Evolutionary conservation across 2,888 invertebrate genomes (phyloP).

Genomic region (Galerucella calmariensis): DNA sequence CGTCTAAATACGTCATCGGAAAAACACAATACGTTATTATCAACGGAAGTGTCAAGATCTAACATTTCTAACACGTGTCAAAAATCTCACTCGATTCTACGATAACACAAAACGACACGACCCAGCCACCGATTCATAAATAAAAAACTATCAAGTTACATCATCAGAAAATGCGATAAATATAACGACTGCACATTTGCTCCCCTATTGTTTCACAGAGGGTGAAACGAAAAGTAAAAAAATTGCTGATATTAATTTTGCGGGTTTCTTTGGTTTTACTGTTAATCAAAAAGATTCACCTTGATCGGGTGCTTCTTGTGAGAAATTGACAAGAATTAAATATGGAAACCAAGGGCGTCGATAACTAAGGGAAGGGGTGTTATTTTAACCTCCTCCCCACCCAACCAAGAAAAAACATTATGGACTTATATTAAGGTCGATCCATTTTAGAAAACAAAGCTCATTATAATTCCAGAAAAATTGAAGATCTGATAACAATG

Average conservation of each 20-base stretch:
- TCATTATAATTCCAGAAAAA: too few relatives aligned
- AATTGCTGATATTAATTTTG: not conserved
- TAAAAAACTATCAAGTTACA: constrained; percentile 52
- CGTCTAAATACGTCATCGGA: constrained; percentile 12
- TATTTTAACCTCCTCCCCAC: too few relatives aligned
- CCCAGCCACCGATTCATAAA: constrained; percentile 42
- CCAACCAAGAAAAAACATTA: too few relatives aligned
- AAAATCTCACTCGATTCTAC: constrained; percentile 51
- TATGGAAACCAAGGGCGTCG: too few relatives aligned
- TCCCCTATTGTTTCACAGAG: constrained; percentile 47
- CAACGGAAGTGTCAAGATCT: constrained; percentile 46
- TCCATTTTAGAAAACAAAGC: too few relatives aligned
- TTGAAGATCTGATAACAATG: too few relatives aligned
- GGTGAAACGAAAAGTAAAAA: constrained; percentile 29
- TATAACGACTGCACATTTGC: constrained; percentile 45
- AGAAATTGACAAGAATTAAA: too few relatives aligned
- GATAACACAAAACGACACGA: constrained; percentile 42
- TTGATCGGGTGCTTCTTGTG: too few relatives aligned
- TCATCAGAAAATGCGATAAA: constrained; percentile 39
- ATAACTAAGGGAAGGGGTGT: too few relatives aligned
- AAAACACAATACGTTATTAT: constrained; percentile 40
- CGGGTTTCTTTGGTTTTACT: not conserved
- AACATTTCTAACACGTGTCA: constrained; percentile 51
- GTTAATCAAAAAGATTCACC: not conserved
- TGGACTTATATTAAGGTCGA: too few relatives aligned